Evolutionary conservation across 2,888 invertebrate species (phyloP), one percentile per base, ranked within the genome.

Genomic region (Linyphia triangularis): DNA sequence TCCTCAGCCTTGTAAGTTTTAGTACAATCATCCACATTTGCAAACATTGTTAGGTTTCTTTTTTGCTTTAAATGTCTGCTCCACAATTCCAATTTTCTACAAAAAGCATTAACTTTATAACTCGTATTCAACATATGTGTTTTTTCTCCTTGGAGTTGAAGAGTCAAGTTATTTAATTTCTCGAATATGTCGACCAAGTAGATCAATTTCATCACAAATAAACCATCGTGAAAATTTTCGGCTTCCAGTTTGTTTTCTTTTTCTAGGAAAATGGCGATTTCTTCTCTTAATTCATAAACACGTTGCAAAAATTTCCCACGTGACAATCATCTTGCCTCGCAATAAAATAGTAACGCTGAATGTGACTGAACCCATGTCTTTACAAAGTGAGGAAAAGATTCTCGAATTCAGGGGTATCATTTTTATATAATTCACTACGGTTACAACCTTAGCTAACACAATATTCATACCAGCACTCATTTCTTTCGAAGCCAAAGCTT

Each of bases 71-170:
- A 78, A 78, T 78, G 37, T 78, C 78, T 78, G 78, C 78, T 78
- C 78, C 78, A 78, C 78, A 78, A 63, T 78, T 78, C 78, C 43
- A 78, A 78, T 78, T 78, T 78, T 63, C 78, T 40, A 78, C 78
- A 78, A 78, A 78, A 78, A 63, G 78, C 78, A 78, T 65, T 65
- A 78, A 78, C 78, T 78, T 63, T 78, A 78, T 78, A 63, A 63
- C 78, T 63, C 78, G 65, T 70, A 70, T 43, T 40, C 43, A 70
- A n/a, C 33, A 33, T 33, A 33, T 33, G 33, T 33, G 33, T 73
- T 51, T 73, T 73, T 73, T 28, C 51, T 73, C 43, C 37, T 78
- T 78, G 65, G 2, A 78, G 78, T 65, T 78, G 65, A 65, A 65
- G 78, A 63, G 63, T 78, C 78, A 65, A 78, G 65, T 78, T 43